Percentiles rank a stretch among this genome's conserved stretches.
Conservation (phyloP, 2,888 invertebrate genomes). For the Trissolcus japonicus region DNA sequence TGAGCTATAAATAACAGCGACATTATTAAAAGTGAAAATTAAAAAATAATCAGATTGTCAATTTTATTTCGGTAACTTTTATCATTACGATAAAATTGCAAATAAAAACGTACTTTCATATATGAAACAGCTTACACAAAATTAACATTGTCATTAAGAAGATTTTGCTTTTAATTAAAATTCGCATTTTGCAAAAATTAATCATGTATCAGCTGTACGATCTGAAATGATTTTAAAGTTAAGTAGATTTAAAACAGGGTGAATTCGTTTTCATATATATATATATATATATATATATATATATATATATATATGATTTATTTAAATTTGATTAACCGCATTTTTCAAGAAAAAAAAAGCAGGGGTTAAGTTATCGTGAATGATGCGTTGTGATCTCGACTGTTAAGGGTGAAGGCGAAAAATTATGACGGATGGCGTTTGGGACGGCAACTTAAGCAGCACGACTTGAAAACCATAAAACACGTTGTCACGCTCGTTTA, state of each 20-base stretch:
- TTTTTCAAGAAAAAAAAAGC: too few species aligned
- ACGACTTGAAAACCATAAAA: slow-evolving; percentile 64
- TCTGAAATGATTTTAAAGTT: not conserved
- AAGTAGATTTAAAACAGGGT: slow-evolving; percentile 2
- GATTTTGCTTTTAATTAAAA: too few species aligned
- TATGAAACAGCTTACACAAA: too few species aligned
- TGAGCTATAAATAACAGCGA: not conserved
- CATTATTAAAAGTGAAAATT: too few species aligned
- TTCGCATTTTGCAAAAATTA: too few species aligned
- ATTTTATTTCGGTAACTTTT: too few species aligned
- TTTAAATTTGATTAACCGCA: not conserved
- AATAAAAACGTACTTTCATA: too few species aligned
- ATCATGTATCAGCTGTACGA: too few species aligned
- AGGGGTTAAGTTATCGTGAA: slow-evolving; percentile 13
- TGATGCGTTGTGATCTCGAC: slow-evolving; percentile 19
- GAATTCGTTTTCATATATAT: slow-evolving; percentile 14
- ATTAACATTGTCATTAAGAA: too few species aligned
- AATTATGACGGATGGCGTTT: slow-evolving; percentile 56
- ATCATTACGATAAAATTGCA: too few species aligned
- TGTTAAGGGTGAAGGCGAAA: slow-evolving; percentile 32
- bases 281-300: too few species aligned
- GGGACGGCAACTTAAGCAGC: slow-evolving; percentile 48
- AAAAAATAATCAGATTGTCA: too few species aligned
- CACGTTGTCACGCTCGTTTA: slow-evolving; percentile 67
- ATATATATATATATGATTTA: not conserved